phyloP scores from a whole-genome alignment of 2,113 vertebrate genomes.

The Trogon melanurus region DNA sequence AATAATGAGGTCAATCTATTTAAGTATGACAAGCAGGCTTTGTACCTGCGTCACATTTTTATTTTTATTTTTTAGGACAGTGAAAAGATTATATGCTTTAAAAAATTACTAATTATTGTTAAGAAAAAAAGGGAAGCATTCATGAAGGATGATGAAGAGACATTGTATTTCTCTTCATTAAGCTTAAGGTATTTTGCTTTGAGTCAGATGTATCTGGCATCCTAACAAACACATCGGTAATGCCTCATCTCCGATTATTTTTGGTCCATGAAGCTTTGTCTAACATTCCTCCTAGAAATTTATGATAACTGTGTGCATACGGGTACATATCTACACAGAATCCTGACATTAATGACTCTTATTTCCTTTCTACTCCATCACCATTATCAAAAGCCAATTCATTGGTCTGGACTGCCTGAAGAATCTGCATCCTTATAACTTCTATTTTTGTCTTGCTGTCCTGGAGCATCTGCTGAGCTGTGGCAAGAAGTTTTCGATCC shows the following conservation, averaged over 20 bases:
- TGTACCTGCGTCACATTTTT: neutral
- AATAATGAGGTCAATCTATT: neutral
- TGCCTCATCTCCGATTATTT: neutral
- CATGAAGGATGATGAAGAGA: neutral
- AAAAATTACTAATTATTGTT: neutral
- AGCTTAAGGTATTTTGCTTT: neutral
- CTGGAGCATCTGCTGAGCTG: slow-evolving; percentile 98
- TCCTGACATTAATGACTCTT: neutral
- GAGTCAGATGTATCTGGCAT: neutral
- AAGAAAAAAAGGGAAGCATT: neutral
- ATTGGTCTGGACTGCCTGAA: slow-evolving; percentile 93
- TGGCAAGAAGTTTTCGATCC: slow-evolving; percentile 95
- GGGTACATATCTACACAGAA: neutral
- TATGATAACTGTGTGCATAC: neutral
- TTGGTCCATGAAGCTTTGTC: neutral
- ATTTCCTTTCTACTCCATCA: slow-evolving; percentile 80
- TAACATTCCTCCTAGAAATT: neutral
- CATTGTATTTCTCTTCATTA: neutral
- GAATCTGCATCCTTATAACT: slow-evolving; percentile 99
- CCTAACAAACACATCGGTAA: neutral
- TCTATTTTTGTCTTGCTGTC: slow-evolving; percentile 99
- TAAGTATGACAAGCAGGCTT: neutral
- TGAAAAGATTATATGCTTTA: neutral
- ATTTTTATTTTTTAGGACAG: neutral
- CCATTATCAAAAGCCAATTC: slow-evolving; percentile 95